Conservation (phyloP, 2,113 vertebrate genomes). For the Excalfactoria chinensis region DNA sequence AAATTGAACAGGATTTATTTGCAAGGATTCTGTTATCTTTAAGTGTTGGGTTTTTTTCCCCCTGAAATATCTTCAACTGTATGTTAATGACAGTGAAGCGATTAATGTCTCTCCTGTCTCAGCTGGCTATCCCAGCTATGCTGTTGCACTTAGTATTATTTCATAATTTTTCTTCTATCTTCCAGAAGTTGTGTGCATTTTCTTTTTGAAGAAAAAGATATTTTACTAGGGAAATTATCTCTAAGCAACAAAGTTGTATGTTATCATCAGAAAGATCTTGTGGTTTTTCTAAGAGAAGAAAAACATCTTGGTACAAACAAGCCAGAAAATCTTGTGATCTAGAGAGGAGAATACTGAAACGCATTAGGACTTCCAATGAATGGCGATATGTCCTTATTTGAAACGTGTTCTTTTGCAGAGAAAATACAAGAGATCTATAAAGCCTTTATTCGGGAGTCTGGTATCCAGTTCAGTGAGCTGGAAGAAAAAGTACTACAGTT, state of each 20-base stretch:
- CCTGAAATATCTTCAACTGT: not conserved
- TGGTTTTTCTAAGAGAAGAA: not conserved
- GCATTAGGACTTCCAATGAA: not conserved
- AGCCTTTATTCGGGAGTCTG: conserved; percentile 94
- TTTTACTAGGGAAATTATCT: not conserved
- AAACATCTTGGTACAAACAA: not conserved
- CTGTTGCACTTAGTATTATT: not conserved
- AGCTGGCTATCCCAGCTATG: not conserved
- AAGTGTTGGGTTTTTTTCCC: not conserved
- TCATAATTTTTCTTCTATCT: not conserved
- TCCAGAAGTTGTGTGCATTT: not conserved
- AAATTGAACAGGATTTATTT: not conserved
- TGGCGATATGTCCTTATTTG: not conserved
- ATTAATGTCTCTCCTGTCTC: not conserved
- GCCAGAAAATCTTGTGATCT: not conserved
- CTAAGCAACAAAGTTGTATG: not conserved
- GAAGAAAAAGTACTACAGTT: conserved; percentile 97
- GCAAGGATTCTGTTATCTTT: not conserved
- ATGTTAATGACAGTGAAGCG: not conserved
- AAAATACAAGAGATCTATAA: conserved; percentile 96
- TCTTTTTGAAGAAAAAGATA: not conserved
- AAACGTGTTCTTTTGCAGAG: conserved; percentile 76
- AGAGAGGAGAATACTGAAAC: not conserved
- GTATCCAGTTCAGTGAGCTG: conserved; percentile 92
- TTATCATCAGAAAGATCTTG: not conserved